Base-by-base conservation (phyloP, 2,888 invertebrate species). In the Phalera bucephala region DNA sequence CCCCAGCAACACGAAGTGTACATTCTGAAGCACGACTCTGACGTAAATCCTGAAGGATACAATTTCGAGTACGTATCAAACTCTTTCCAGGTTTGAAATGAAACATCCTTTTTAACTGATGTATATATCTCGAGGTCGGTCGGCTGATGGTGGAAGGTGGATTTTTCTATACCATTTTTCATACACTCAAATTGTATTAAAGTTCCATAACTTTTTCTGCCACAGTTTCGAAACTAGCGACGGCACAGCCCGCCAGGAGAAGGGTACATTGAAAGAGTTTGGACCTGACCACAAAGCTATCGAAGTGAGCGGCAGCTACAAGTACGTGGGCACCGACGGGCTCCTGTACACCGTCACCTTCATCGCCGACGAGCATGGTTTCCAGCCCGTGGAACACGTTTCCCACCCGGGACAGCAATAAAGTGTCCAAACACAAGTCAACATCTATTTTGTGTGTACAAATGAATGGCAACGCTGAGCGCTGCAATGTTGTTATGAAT, bases 301-400 rank as follows among this genome's bases (percentile, higher is more conserved):
- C 2, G 75, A 74, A 21, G 87, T 90, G 4, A 67, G 73, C 29
- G 91, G 91, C 26, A 70, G 64, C 33, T 85, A 78, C 72, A 71
- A 67, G 30, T 90, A 85, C 72, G 68, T 70, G 12, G 82, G 78
- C 7, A 81, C 82, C 25, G 85, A 87, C 52, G 88, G 89, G 12
- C 71, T 77, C 35, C 71, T 76, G 8, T 86, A 90, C 69, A 76
- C 78, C 26, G 72, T 90, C 26, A 77, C 72, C 20, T 91, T 82
- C 72, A 67, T 75, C 11, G 91, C 91, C 12, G 84, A 91, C 63
- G 90, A 91, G 61, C 82, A 88, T 58, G 91, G 91, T 19, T 91
- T 81, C 74, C 82, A 72, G 36, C 74, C 74, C 1, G 68, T 71
- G 30, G 65, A 71, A 47, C 72, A 64, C 15, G 59, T 72, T 3